These are phyloP conservation scores for Ctenodactylus gundi DNA, from an alignment of 2,113 vertebrate species.

Conservation along the genomic window DNA sequence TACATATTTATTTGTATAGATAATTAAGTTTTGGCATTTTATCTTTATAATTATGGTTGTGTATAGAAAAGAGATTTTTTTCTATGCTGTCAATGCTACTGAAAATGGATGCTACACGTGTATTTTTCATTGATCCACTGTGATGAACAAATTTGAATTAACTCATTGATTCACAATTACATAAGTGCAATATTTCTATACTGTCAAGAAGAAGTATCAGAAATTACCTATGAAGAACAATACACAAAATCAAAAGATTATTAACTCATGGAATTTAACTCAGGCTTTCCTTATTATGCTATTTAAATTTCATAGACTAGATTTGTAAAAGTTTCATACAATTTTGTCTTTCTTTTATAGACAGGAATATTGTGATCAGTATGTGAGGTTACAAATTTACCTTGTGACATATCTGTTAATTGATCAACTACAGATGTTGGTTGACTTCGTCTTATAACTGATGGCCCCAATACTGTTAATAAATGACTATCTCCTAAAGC, in stretches of 20 bases:
- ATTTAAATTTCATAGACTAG: background rate
- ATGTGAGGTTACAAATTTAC: background rate
- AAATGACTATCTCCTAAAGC: background rate
- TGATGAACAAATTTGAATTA: conserved; percentile 16
- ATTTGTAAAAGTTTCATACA: background rate
- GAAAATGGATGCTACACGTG: background rate
- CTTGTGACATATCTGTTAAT: background rate
- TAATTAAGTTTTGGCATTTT: conserved; percentile 45
- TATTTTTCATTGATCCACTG: background rate
- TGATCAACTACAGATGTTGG: background rate
- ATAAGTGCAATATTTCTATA: background rate
- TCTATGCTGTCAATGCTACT: conserved; percentile 38
- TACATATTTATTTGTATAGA: conserved; percentile 7
- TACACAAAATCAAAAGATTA: conserved; percentile 6
- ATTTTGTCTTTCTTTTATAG: background rate
- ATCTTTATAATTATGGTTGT: conserved; percentile 8
- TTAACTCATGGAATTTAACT: background rate
- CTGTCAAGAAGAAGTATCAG: background rate
- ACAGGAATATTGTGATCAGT: background rate
- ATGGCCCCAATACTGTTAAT: background rate
- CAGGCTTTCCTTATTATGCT: background rate
- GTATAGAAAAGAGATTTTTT: conserved; percentile 38
- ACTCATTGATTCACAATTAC: conserved; percentile 16
- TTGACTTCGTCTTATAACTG: background rate
- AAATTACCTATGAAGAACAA: background rate